These are phyloP conservation scores for Hemithea aestivaria DNA, from an alignment of 2,888 invertebrate species.

Conservation along the genomic window DNA sequence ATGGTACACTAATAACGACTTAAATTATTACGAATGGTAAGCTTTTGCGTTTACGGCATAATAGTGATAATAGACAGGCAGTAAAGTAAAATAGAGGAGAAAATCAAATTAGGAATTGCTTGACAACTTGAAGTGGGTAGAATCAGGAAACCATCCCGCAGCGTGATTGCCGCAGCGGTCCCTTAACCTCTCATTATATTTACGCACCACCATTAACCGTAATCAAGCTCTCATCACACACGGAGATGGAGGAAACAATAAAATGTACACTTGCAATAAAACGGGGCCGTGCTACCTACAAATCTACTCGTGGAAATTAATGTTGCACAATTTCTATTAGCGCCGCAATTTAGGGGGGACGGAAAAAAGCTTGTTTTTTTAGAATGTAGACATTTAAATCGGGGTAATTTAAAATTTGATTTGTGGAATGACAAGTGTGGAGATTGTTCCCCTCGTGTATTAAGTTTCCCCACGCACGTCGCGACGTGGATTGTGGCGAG, in stretches of 20 bases:
- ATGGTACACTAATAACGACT: conserved; percentile 1
- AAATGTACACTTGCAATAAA: conserved; percentile 56
- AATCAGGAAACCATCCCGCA: conserved; percentile 52
- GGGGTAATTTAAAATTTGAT: conserved; percentile 52
- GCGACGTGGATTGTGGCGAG: conserved; percentile 23
- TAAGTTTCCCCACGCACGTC: conserved; percentile 63
- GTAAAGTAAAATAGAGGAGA: conserved; percentile 39
- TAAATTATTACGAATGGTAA: conserved; percentile 24
- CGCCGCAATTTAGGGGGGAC: conserved; percentile 12
- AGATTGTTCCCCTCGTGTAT: conserved; percentile 60
- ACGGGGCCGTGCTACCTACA: conserved; percentile 17
- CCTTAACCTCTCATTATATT: conserved; percentile 68
- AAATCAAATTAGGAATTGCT: conserved; percentile 50
- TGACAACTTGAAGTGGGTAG: conserved; percentile 46
- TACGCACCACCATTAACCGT: conserved; percentile 66
- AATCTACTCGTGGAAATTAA: conserved; percentile 14
- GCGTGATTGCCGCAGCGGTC: conserved; percentile 49
- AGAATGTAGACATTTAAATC: conserved; percentile 36
- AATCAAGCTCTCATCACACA: conserved; percentile 71
- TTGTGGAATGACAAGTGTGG: conserved; percentile 62
- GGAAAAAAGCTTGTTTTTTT: conserved; percentile 7
- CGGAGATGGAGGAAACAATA: conserved; percentile 64
- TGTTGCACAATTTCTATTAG: conserved; percentile 19
- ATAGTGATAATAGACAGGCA: conserved; percentile 26
- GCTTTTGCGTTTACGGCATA: conserved; percentile 29